Evolutionary conservation across 2,888 invertebrate species (phyloP).

Genomic region (Lochmaea capreae): DNA sequence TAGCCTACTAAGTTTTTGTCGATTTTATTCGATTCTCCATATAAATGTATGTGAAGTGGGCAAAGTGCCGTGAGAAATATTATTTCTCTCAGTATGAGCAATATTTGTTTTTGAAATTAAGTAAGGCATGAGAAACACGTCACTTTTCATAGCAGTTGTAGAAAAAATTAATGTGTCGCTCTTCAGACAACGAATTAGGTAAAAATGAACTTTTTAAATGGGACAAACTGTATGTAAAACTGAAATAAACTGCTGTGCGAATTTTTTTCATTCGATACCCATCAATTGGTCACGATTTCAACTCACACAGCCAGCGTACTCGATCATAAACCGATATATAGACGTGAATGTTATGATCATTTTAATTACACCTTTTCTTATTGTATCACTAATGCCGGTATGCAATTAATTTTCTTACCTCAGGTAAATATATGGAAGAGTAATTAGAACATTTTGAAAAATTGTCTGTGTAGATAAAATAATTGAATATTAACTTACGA

Average conservation of each 20-base stretch:
- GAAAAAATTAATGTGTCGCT: no score
- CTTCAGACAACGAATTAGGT: background rate
- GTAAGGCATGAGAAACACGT: no score
- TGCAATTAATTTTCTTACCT: constrained; percentile 20
- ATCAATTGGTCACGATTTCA: constrained; percentile 17
- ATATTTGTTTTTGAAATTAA: no score
- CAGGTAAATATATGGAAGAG: constrained; percentile 10
- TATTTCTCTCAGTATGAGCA: no score
- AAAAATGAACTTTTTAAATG: no score
- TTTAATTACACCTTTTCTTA: constrained; percentile 17
- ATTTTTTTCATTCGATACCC: constrained; percentile 7
- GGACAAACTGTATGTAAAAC: constrained; percentile 2
- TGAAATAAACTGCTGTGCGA: background rate
- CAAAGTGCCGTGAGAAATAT: no score
- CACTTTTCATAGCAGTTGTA: no score
- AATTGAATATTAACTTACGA: constrained; percentile 13
- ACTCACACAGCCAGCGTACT: constrained; percentile 11
- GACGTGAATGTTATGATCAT: constrained; percentile 23
- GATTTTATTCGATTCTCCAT: no score
- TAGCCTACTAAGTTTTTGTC: no score
- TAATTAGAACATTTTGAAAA: constrained; percentile 20
- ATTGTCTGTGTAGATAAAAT: constrained; percentile 9
- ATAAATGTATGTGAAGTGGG: no score
- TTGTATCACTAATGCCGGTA: constrained; percentile 7
- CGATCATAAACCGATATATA: constrained; percentile 17